Evolutionary conservation across 2,888 invertebrate species (phyloP), one percentile per base, ranked within the genome.

Genomic region (Schizaphis graminum): DNA sequence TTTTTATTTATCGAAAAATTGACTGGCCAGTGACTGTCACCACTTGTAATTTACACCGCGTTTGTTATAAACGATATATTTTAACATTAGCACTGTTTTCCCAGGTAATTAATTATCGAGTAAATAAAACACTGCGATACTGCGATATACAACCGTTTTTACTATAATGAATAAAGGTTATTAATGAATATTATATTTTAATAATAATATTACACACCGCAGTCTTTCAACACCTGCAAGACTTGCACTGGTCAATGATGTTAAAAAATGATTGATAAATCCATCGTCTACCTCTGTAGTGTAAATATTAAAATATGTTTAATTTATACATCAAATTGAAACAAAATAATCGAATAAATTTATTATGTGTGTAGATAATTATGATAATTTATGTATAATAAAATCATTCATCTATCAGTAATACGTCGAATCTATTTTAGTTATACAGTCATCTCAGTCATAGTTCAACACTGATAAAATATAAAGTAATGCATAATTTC

Each of bases 391-490:
- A 77, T 77, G 77, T 77, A 8, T 77, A 77, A 77, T 77, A 77
- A 61, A 90, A 90, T 67, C 90, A 47, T 90, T 90, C 67, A 67
- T 47, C 67, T 35, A 77, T 67, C 90, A 57, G 61, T 35, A 16
- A 35, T 88, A 53, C 67, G n/a, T 35, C 24, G 47, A n/a, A 35
- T 35, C 47, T 47, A 90, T 49, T 49, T 90, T 47, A 47, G 77
- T 77, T 35, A 77, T 77, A 77, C 77, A 77, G 77, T 77, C n/a
- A 90, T 26, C 35, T 47, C 86, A 86, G 28, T 77, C 47, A 67
- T 67, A 90, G 90, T 90, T 90, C 90, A 90, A 67, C 47, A 13
- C 67, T 77, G 90, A 90, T 90, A 90, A 90, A 61, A 24, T 89
- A 57, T 41, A 61, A 61, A 44, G 26, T 47, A 47, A 61, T 90